Conservation (phyloP, 2,888 invertebrate genomes). For the Oligia fasciuncula region DNA sequence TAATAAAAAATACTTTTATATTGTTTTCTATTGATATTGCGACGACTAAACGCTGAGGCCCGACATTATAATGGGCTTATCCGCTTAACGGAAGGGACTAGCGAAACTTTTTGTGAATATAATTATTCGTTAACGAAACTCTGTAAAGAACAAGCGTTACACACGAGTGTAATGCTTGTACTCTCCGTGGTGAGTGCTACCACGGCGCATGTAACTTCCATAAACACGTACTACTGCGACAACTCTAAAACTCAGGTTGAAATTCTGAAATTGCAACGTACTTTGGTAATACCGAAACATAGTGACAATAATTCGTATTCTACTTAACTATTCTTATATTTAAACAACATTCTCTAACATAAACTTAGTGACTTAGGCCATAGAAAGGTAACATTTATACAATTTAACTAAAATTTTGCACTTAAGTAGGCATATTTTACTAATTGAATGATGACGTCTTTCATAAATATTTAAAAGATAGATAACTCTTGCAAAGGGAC, state of each 20-base stretch:
- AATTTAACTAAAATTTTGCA: constrained; percentile 52
- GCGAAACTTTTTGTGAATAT: not conserved
- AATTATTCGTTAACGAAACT: not conserved
- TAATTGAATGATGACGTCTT: constrained; percentile 22
- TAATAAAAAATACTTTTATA: constrained; percentile 40
- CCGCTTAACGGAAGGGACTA: constrained; percentile 1
- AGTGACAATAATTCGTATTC: constrained; percentile 53
- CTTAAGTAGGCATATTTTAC: constrained; percentile 33
- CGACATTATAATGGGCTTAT: constrained; percentile 12
- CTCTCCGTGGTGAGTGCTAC: not conserved
- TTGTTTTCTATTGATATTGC: constrained; percentile 42
- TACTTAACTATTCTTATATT: constrained; percentile 58
- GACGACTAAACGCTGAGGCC: constrained; percentile 22
- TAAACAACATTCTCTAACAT: constrained; percentile 59
- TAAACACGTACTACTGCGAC: constrained; percentile 13
- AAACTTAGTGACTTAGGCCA: constrained; percentile 71
- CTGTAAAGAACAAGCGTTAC: not conserved
- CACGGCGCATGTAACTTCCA: not conserved
- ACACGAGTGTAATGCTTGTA: constrained; percentile 1
- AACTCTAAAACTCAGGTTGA: constrained; percentile 7
- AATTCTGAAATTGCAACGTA: constrained; percentile 64
- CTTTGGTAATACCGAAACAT: constrained; percentile 68
- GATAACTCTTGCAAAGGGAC: constrained; percentile 26
- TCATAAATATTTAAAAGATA: constrained; percentile 12
- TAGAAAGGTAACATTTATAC: constrained; percentile 66